These are phyloP conservation scores for Drosophila infuscata DNA, from an alignment of 2,888 invertebrate species.

Conservation along the genomic window DNA sequence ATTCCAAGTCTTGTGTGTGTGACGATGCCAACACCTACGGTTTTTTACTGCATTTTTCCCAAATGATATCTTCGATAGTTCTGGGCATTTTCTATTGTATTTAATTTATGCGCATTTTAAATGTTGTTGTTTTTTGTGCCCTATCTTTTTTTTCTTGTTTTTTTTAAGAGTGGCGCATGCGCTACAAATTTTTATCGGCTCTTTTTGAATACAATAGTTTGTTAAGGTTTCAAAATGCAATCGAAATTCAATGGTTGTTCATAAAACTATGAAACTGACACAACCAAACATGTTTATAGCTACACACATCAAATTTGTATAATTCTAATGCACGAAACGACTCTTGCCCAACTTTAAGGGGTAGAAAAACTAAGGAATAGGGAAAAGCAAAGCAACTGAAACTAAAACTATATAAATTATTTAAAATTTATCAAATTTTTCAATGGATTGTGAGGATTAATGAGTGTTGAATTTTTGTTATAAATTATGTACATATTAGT, in stretches of 20 bases:
- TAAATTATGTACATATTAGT: not conserved
- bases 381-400: not conserved
- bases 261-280: conserved; percentile 50
- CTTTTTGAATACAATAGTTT: conserved; percentile 36
- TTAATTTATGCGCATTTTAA: conserved; percentile 69
- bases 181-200: conserved; percentile 53
- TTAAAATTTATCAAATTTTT: not conserved
- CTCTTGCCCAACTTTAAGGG: not conserved
- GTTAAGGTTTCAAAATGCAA: conserved; percentile 19
- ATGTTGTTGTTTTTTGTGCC: conserved; percentile 15
- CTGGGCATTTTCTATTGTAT: conserved; percentile 41
- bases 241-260: conserved; percentile 22
- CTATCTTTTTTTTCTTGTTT: conserved; percentile 4
- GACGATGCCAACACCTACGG: conserved; percentile 69
- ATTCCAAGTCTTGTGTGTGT: conserved; percentile 33
- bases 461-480: not conserved
- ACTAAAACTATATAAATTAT: conserved; percentile 2
- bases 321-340: conserved; percentile 13
- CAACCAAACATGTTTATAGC: conserved; percentile 55
- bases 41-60: conserved; percentile 46
- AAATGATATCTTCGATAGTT: conserved; percentile 17
- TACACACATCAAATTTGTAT: conserved; percentile 51
- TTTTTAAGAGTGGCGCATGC: conserved; percentile 62
- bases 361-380: not conserved
- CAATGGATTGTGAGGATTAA: not conserved